These are phyloP conservation scores for Tanypteryx hageni DNA, from an alignment of 2,888 invertebrate species.

Conservation along the genomic window DNA sequence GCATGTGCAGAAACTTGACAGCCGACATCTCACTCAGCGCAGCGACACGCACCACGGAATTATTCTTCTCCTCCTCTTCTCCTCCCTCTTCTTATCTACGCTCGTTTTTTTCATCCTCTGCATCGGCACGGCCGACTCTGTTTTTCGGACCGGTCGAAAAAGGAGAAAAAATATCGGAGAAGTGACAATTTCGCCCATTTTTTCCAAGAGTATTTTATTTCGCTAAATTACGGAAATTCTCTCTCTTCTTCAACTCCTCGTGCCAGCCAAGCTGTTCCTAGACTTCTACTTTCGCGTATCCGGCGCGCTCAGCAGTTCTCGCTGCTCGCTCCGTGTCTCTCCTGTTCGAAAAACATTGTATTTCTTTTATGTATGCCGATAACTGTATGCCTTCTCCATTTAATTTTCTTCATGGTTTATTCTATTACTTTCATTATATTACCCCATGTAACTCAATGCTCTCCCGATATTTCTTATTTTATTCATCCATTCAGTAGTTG, in stretches of 20 bases:
- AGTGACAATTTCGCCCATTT: not conserved
- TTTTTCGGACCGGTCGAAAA: not conserved
- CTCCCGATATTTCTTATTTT: not conserved
- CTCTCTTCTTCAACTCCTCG: not conserved
- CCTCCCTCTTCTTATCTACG: not conserved
- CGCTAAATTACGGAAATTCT: not conserved
- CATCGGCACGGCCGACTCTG: not conserved
- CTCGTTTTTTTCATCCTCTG: not conserved
- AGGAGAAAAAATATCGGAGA: not conserved
- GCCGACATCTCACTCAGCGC: constrained; percentile 20
- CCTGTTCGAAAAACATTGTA: not conserved
- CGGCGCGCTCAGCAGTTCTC: no score
- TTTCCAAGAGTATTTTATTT: not conserved
- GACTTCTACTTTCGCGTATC: no score
- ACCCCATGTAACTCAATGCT: not conserved
- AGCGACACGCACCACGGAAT: constrained; percentile 2
- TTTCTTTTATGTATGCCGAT: not conserved
- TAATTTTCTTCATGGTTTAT: not conserved
- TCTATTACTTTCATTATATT: not conserved
- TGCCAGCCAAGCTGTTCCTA: no score
- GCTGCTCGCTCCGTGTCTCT: not conserved
- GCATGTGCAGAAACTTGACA: constrained; percentile 26
- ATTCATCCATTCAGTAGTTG: not conserved
- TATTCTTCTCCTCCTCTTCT: not conserved
- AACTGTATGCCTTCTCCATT: not conserved